These are phyloP conservation scores for Simalia tracyae DNA, from an alignment of 2,797 vertebrate species.

Conservation along the genomic window DNA sequence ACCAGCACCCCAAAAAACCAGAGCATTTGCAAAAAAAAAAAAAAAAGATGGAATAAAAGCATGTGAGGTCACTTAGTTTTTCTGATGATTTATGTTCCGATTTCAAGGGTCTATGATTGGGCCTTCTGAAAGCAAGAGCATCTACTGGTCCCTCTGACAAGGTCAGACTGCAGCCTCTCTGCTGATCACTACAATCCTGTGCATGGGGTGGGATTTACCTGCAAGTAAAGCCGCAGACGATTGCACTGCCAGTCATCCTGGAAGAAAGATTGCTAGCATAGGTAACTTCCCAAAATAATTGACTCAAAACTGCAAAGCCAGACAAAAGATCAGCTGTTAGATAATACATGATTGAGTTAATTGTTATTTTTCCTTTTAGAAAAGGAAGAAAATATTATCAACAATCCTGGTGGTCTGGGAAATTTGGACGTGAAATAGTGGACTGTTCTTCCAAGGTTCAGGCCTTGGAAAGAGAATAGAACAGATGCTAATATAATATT, in stretches of 20 bases:
- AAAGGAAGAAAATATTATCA: not conserved
- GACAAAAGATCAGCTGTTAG: not conserved
- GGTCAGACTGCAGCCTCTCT: not conserved
- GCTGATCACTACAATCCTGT: not conserved
- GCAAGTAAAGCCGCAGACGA: not conserved
- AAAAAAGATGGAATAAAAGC: not conserved
- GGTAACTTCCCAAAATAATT: not conserved
- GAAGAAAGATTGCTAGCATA: not conserved
- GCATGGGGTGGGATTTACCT: not conserved
- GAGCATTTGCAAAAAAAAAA: not conserved
- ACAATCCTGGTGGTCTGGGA: not conserved
- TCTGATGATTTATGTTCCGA: not conserved
- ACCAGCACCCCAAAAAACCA: not conserved
- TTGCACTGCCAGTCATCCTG: too few relatives aligned
- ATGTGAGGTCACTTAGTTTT: not conserved
- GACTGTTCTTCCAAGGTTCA: not conserved
- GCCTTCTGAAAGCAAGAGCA: not conserved
- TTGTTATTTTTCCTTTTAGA: not conserved
- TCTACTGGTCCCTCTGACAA: not conserved
- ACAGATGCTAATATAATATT: not conserved
- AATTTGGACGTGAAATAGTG: conserved; percentile 3
- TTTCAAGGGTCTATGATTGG: not conserved
- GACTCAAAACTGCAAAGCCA: not conserved
- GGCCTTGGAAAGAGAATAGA: not conserved
- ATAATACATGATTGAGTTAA: not conserved